Percentiles rank a stretch among this genome's conserved stretches.
These are phyloP conservation scores for Hydrozoanthus tunicans DNA, from an alignment of 64 coral and sea anemone genomes.

Conservation along the genomic window DNA sequence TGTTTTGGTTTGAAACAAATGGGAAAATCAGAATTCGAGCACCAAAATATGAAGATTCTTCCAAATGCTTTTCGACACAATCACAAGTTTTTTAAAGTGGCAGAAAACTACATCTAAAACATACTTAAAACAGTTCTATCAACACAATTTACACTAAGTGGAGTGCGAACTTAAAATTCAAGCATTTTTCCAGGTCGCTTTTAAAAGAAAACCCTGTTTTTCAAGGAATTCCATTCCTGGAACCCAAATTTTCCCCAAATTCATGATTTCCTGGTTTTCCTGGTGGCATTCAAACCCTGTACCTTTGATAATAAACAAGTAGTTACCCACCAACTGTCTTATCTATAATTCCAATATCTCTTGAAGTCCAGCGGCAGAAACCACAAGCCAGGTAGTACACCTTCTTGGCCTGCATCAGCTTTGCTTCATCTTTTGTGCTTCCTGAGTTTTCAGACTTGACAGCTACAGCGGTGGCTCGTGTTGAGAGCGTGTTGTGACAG, in stretches of 20 bases:
- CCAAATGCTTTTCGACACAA: too few species aligned
- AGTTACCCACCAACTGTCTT: constrained; percentile 80
- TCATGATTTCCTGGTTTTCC: too few species aligned
- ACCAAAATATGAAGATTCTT: neutral
- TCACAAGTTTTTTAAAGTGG: too few species aligned
- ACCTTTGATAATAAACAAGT: neutral
- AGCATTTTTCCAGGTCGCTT: too few species aligned
- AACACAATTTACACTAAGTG: too few species aligned
- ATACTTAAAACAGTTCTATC: too few species aligned
- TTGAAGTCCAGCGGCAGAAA: constrained; percentile 95
- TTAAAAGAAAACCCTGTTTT: too few species aligned
- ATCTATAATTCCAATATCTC: constrained; percentile 89
- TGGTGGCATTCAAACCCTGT: too few species aligned
- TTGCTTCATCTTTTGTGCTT: constrained; percentile 66
- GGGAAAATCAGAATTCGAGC: neutral
- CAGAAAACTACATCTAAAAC: too few species aligned
- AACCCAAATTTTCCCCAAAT: too few species aligned
- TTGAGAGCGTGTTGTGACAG: constrained; percentile 93
- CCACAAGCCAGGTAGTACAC: constrained; percentile 98
- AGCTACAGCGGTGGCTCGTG: constrained; percentile 91
- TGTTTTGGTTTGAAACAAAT: constrained; percentile 11
- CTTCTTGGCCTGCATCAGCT: constrained; percentile 91
- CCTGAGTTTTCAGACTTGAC: constrained; percentile 67
- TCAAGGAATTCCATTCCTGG: too few species aligned
- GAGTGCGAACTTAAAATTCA: too few species aligned